Base-by-base conservation (phyloP, 2,113 vertebrate genomes). In the Vidua chalybeata region DNA sequence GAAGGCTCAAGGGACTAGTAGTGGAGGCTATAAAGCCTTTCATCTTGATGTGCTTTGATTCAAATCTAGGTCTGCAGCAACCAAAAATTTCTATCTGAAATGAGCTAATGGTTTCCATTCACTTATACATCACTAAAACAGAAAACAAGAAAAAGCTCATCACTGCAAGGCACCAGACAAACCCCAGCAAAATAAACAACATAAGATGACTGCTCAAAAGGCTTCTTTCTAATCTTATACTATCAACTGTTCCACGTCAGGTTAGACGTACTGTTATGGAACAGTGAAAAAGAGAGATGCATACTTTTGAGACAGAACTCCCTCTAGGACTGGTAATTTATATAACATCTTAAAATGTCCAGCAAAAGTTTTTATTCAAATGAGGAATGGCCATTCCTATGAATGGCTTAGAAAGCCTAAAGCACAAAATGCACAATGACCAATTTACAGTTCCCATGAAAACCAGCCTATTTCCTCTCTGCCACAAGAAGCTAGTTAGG, bases 31-130 rank as follows among this genome's bases (percentile, higher is more conserved):
- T 23, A 78, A 8, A 89, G 79, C 79, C 93, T 97, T 97, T 95
- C 76, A 96, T 93, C 92, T 93, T 78, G 22, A 92, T 84, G 79
- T 28, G 52, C 72, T 93, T 92, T 94, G 72, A 94, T 93, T 96
- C 80, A 90, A 90, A 96, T 93, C 79, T 96, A 91, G 93, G 94
- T 94, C 92, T 94, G 82, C 79, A 92, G 51, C 33, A 80, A 89
- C 83, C 10, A 20, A 89, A 94, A 86, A 58, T 91, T 83, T 85
- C 43, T 61, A 37, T 71, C 39, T 84, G 76, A 92, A 90, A 92
- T 37, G 28, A 78, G 52, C 72, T 75, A 88, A 68, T 75, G 45
- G 52, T 41, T 94, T 95, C 48, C n/a, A 54, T 84, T 88, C 56
- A 92, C 64, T 86, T 64, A 56, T 1, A 78, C 10, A 56, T 31